Evolutionary conservation across 2,888 invertebrate genomes (phyloP), one percentile per base, ranked within the genome.

Genomic region (Autographa gamma): DNA sequence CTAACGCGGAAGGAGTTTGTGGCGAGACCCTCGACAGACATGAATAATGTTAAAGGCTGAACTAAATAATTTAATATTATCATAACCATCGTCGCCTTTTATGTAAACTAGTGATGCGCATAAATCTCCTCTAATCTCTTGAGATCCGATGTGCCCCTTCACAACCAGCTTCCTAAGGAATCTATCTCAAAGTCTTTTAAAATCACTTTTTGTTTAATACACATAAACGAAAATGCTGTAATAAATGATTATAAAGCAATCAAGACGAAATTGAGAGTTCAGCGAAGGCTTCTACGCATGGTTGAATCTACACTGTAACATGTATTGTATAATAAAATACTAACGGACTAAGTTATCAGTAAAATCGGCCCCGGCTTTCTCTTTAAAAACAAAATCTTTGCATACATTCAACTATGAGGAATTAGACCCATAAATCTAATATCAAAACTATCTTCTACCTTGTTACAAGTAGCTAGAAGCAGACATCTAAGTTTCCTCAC

Each of bases 1-100:
- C 77, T 25, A 18, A 60, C 41, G 52, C 64, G 59, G 62, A 67
- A 76, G 52, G 52, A 65, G 54, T 66, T 63, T 16, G 41, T 63
- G 52, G 41, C 16, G 38, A 14, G 62, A 8, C 2, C 3, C 6
- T 41, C 13, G 43, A 52, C 25, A 16, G 43, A 11, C 34, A 48
- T 32, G 19, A 34, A 18, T 19, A 14, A 14, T n/a, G 52, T n/a
- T 52, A 38, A 60, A n/a, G 1, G 38, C 38, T 38, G 34, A 38
- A 38, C 11, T 11, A 38, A 38, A 38, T 11, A 11, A 38, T 38
- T 38, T 38, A 11, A 38, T 38, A 43, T 16, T 0, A 16, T 48
- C 48, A 6, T 48, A n/a, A 48, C 5, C 48, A 48, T 16, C 16
- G 2, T n/a, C n/a, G n/a, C n/a, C n/a, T n/a, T n/a, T n/a, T n/a